These are phyloP conservation scores for Heptranchias perlo DNA, from an alignment of 2,113 vertebrate species.

Conservation along the genomic window DNA sequence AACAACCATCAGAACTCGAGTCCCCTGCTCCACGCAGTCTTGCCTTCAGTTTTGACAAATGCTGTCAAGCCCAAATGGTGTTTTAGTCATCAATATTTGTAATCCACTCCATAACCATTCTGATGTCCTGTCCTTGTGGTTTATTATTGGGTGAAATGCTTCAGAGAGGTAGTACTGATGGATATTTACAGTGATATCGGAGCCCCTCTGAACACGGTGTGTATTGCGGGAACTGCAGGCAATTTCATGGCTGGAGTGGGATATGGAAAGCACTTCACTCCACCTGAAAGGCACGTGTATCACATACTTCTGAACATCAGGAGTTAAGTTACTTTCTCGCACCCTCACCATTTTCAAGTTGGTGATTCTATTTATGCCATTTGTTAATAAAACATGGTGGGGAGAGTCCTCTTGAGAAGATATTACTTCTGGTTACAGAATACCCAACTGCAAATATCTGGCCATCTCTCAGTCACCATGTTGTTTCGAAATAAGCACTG, in stretches of 20 bases:
- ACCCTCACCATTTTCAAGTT: not conserved
- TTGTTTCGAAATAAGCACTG: not conserved
- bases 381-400: not conserved
- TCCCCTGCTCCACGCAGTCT: not conserved
- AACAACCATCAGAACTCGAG: not conserved
- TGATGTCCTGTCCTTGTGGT: not conserved
- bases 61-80: not conserved
- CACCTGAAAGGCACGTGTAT: not conserved
- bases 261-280: not conserved
- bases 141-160: not conserved
- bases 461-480: not conserved
- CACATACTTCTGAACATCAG: not conserved
- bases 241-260: not conserved
- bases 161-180: not conserved
- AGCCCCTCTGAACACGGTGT: not conserved
- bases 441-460: not conserved
- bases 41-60: not conserved
- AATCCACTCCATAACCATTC: not conserved
- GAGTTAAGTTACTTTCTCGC: not conserved
- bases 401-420: not conserved
- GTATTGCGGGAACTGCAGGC: not conserved
- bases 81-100: not conserved
- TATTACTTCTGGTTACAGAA: not conserved
- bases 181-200: not conserved
- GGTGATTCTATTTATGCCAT: not conserved